Base-by-base conservation (phyloP, 1,140 invertebrate genomes). In the Bombus confusus region DNA sequence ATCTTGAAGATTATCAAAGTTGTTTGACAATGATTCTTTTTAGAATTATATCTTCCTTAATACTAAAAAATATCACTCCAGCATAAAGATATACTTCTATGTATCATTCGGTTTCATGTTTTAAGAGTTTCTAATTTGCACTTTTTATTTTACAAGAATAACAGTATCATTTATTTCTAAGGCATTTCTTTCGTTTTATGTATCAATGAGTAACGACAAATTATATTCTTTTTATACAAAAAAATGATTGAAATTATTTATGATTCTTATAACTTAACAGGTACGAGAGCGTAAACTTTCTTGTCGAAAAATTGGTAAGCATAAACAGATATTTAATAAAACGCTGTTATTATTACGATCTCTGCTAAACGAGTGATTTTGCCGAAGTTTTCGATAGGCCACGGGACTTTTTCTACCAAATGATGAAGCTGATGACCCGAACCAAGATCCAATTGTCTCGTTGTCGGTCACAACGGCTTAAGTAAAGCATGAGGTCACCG, bases 401-500 rank as follows among this genome's bases (percentile, higher is more conserved):
- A 75, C 71, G 62, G 64, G 59, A 66, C 83, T 78, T 74, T 76
- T 69, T 83, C 72, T 76, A 83, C 87, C 88, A 89, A 88, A 82
- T 47, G 59, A 88, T 57, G 75, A 87, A 80, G 80, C 80, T 91
- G 87, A 87, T 88, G 87, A 89, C 75, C 87, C 79, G 82, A 90
- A 87, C 88, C 88, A 84, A 86, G 88, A 88, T 91, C 86, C 88
- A 93, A 93, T 92, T 92, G 91, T 90, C 91, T 91, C 82, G 87
- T 74, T 90, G 89, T 80, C 87, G 87, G 86, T 92, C 85, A 85
- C 69, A 85, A 75, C 76, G 69, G 72, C 85, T 92, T 90, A 92
- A 92, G 88, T 92, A 91, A 91, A 91, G 90, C 89, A 92, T 93
- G 92, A 93, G 92, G 89, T 93, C 92, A 93, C 88, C 92, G 81